Base-by-base conservation (phyloP, 1,140 invertebrate species). In the Thaumatotibia leucotreta region DNA sequence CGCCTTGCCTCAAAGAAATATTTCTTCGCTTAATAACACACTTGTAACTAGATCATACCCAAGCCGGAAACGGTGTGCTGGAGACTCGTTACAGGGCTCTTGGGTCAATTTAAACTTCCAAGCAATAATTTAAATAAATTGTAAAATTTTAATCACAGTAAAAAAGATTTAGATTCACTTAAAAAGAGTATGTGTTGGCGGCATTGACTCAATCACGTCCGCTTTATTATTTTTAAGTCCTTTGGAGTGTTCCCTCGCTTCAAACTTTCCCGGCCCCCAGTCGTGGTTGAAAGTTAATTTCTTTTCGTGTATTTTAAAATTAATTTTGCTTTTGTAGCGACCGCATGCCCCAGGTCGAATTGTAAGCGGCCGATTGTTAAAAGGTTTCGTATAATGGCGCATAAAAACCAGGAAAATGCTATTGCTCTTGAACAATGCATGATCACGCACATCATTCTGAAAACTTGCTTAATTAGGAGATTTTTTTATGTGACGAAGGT, bases 261-360 rank as follows among this genome's bases (percentile, higher is more conserved):
- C 72, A 82, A 90, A 90, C 81, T 87, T 90, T 86, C 85, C 80
- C 80, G 77, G 71, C 73, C 80, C 77, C 73, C 71, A 76, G 75
- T 78, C 74, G 75, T 70, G 71, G 61, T 68, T 80, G 74, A 79
- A 90, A 90, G 86, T 88, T 88, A 90, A 90, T 90, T 88, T 90
- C 88, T 90, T 90, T 90, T 82, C 79, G 86, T 88, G 83, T 88
- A 85, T 90, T 90, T 86, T 88, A 82, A 88, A 90, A 88, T 90
- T 90, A 88, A 90, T 90, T 88, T 88, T 77, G 79, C 86, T 90
- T 83, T 88, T 87, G 85, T 88, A 73, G 73, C 80, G 78, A 84
- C 80, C 82, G 79, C 79, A 74, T 79, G 84, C 84, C 86, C 69
- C 73, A 66, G 85, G 83, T 80, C 76, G 79, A 84, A 83, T 82